These are phyloP conservation scores for Rhagologus leucostigma DNA, from an alignment of 2,113 vertebrate genomes.

Conservation along the genomic window DNA sequence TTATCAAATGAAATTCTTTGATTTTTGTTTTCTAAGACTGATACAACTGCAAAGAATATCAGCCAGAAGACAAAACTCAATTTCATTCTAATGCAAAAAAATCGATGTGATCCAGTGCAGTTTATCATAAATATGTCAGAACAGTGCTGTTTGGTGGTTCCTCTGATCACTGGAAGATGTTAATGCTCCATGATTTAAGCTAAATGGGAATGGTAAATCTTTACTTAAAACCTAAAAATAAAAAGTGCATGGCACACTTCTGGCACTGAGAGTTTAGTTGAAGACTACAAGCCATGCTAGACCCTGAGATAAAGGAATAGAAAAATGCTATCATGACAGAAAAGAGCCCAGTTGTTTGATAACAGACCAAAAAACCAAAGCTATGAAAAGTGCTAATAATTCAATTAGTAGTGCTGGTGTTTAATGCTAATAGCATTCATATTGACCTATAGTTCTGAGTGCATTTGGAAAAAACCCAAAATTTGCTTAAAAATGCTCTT, in stretches of 20 bases:
- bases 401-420: neutral
- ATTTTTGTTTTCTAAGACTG: neutral
- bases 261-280: neutral
- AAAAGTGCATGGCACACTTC: neutral
- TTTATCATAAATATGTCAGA: neutral
- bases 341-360: neutral
- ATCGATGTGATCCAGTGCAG: neutral
- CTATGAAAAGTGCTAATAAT: neutral
- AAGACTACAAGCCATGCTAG: neutral
- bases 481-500: neutral
- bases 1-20: neutral
- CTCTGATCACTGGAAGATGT: neutral
- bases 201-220: neutral
- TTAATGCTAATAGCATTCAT: neutral
- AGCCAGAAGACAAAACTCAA: neutral
- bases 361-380: neutral
- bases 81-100: neutral
- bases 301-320: neutral
- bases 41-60: neutral
- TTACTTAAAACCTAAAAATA: neutral
- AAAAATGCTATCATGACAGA: neutral
- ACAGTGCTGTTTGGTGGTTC: neutral
- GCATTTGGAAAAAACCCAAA: neutral
- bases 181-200: neutral
- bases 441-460: neutral